Evolutionary conservation across 2,888 invertebrate genomes (phyloP).

Genomic region (Mimachlamys varia): DNA sequence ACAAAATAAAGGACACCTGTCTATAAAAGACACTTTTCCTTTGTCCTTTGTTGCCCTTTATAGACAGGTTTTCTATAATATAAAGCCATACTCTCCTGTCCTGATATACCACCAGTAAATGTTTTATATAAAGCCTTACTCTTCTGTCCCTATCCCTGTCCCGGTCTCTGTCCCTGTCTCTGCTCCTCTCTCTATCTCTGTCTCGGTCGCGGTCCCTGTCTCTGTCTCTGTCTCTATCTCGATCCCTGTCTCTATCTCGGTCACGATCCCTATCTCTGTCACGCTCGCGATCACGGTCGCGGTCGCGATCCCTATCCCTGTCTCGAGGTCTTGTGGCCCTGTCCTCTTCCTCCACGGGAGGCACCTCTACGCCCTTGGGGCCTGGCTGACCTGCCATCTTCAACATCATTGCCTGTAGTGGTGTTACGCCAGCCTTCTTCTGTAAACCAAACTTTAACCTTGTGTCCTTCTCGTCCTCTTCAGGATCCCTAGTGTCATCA

Average conservation of each 20-base stretch:
- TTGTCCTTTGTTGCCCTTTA: not conserved
- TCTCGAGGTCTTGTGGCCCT: conserved; percentile 37
- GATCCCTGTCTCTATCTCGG: conserved; percentile 48
- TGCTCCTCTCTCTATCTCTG: not conserved
- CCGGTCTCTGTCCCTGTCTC: conserved; percentile 41
- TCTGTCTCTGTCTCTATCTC: conserved; percentile 38
- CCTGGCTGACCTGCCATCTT: conserved; percentile 94
- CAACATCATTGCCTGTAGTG: conserved; percentile 92
- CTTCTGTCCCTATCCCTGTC: conserved; percentile 31
- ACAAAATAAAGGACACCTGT: no score
- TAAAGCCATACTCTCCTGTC: no score
- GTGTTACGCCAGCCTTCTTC: conserved; percentile 66
- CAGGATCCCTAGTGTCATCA: conserved; percentile 82
- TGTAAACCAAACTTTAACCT: conserved; percentile 63
- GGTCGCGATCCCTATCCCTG: conserved; percentile 55
- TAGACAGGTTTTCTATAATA: no score
- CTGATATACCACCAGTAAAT: not conserved
- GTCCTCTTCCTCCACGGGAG: conserved; percentile 54
- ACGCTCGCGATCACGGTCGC: conserved; percentile 46
- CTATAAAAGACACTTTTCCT: no score
- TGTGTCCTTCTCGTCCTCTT: conserved; percentile 76
- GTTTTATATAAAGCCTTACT: not conserved
- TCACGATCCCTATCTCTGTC: conserved; percentile 37
- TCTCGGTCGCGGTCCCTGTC: conserved; percentile 10
- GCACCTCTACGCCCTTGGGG: conserved; percentile 82